These are phyloP conservation scores for Meleagris gallopavo DNA, from an alignment of 2,113 vertebrate species.

Conservation along the genomic window DNA sequence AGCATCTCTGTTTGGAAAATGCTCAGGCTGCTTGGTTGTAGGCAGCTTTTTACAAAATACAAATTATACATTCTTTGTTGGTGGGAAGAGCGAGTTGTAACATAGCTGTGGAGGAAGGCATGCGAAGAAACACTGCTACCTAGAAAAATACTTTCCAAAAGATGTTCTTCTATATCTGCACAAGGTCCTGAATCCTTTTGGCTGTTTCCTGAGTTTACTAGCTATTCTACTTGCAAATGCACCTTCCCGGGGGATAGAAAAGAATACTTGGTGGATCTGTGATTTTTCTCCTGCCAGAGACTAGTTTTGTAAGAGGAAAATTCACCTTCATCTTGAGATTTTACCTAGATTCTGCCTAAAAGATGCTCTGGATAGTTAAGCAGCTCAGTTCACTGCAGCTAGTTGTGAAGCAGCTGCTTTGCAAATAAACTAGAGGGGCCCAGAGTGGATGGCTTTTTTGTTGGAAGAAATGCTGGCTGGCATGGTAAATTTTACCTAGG, in stretches of 20 bases:
- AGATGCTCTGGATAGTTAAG: not conserved
- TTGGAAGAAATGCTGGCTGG: not conserved
- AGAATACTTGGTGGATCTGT: not conserved
- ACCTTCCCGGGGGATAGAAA: not conserved
- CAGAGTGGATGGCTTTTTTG: fast-evolving
- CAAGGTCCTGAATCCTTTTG: not conserved
- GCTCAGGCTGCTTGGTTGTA: not conserved
- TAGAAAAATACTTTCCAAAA: not conserved
- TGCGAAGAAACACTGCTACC: not conserved
- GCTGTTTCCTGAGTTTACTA: not conserved
- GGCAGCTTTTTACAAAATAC: not conserved
- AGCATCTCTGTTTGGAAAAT: not conserved
- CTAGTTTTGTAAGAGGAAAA: not conserved
- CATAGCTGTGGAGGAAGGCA: not conserved
- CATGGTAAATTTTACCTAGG: not conserved
- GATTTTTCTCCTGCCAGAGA: not conserved
- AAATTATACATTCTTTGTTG: not conserved
- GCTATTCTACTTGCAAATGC: not conserved
- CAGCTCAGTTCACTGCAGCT: not conserved
- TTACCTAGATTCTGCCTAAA: not conserved
- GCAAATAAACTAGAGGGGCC: not conserved
- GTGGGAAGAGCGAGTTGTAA: not conserved
- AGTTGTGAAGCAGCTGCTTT: not conserved
- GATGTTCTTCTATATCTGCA: not conserved
- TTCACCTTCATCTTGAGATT: not conserved